phyloP scores from a whole-genome alignment of 2,113 vertebrate species.

The Otus sunia region DNA sequence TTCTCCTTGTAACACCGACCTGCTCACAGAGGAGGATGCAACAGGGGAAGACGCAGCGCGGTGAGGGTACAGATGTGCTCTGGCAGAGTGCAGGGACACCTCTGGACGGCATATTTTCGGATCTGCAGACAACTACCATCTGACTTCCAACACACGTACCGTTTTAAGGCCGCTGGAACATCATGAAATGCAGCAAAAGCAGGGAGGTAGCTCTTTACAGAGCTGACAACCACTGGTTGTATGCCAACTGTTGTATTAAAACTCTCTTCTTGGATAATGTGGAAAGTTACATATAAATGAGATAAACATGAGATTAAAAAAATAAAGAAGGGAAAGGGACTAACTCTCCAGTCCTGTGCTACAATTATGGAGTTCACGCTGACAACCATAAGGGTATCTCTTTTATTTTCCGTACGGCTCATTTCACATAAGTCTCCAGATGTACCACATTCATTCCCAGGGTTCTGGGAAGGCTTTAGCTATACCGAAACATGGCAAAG shows the following conservation, averaged over 20 bases:
- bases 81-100: background rate
- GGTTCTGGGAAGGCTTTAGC: background rate
- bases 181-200: background rate
- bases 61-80: background rate
- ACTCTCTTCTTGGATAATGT: background rate
- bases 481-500: background rate
- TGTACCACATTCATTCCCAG: background rate
- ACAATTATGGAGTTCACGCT: background rate
- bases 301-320: background rate
- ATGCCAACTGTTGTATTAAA: background rate
- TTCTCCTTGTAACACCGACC: accelerated
- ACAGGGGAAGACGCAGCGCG: accelerated
- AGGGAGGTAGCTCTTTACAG: accelerated
- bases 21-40: background rate
- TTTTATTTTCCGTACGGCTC: background rate
- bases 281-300: background rate
- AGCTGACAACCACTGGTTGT: background rate
- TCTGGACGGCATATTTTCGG: background rate
- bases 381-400: background rate
- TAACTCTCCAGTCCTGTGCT: background rate
- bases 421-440: background rate
- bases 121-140: background rate
- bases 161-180: background rate
- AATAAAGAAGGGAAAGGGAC: background rate
- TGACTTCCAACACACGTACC: background rate